Conservation (phyloP, 2,797 vertebrate species). For the Sebastes oblongus region DNA sequence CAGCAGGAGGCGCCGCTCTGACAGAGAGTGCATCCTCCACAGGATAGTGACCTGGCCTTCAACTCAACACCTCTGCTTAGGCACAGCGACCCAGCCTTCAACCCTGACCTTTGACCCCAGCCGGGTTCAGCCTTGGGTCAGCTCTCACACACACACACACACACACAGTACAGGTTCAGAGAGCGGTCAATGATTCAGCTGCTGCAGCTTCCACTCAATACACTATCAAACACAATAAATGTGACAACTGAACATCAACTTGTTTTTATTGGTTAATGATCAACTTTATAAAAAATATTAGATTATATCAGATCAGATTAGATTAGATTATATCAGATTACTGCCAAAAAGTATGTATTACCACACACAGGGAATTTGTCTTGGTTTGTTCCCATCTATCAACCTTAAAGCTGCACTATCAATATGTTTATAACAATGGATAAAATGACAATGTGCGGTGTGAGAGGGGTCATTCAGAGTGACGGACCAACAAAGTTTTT, state of each 20-base stretch:
- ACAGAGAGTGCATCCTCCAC: neutral
- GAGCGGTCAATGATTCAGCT: constrained; percentile 42
- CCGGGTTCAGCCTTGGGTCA: constrained; percentile 56
- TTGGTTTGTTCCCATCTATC: neutral
- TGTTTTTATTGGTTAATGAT: neutral
- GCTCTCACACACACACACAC: constrained; percentile 21
- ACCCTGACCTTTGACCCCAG: constrained; percentile 63
- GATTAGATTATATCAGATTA: neutral
- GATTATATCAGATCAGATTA: constrained; percentile 6
- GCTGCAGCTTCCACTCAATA: neutral
- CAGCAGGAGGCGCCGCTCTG: constrained; percentile 23
- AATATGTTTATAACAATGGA: neutral
- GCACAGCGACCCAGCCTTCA: constrained; percentile 66
- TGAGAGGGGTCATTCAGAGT: too few relatives aligned
- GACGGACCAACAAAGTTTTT: too few relatives aligned
- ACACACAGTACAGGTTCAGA: constrained; percentile 33
- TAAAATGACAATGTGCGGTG: too few relatives aligned
- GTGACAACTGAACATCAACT: neutral
- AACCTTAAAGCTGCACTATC: neutral
- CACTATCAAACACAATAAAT: neutral
- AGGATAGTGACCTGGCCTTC: constrained; percentile 50
- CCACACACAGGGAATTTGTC: neutral
- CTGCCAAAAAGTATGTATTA: neutral
- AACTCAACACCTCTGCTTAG: constrained; percentile 27
- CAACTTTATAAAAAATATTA: neutral